phyloP scores from a whole-genome alignment of 2,797 vertebrate species.

The Bradypus variegatus region DNA sequence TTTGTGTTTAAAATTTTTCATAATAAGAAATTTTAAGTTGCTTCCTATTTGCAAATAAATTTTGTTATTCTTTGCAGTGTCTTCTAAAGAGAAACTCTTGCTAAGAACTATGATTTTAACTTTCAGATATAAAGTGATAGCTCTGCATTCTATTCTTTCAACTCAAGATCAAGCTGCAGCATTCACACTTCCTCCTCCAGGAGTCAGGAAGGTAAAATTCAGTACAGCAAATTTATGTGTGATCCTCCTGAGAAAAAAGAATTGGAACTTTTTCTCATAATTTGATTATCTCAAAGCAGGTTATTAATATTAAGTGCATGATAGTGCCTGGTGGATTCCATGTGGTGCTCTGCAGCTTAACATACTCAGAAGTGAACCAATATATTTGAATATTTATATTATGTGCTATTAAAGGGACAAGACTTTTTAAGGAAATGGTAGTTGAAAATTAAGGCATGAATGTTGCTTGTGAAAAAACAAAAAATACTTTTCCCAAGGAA shows the following conservation, averaged over 20 bases:
- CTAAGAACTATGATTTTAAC: conserved; percentile 63
- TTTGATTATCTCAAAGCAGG: not conserved
- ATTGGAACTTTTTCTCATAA: not conserved
- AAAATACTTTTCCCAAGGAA: not conserved
- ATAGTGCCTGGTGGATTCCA: not conserved
- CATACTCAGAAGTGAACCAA: not conserved
- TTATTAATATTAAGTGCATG: not conserved
- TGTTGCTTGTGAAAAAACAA: not conserved
- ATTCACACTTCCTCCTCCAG: conserved; percentile 87
- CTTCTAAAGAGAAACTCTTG: conserved; percentile 60
- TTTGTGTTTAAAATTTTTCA: conserved; percentile 38
- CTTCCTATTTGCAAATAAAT: conserved; percentile 48
- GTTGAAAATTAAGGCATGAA: not conserved
- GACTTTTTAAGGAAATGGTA: not conserved
- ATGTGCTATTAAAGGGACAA: not conserved
- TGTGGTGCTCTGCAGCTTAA: not conserved
- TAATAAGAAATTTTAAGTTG: conserved; percentile 24
- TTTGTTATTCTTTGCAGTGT: conserved; percentile 61
- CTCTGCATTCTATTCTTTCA: conserved; percentile 93
- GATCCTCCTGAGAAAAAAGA: not conserved
- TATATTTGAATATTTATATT: not conserved
- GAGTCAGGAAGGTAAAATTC: conserved; percentile 88
- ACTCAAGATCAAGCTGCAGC: conserved; percentile 94
- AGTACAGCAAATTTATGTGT: not conserved
- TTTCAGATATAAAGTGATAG: conserved; percentile 86